These are phyloP conservation scores for Synanthedon formicaeformis DNA, from an alignment of 2,888 invertebrate genomes.

Conservation along the genomic window DNA sequence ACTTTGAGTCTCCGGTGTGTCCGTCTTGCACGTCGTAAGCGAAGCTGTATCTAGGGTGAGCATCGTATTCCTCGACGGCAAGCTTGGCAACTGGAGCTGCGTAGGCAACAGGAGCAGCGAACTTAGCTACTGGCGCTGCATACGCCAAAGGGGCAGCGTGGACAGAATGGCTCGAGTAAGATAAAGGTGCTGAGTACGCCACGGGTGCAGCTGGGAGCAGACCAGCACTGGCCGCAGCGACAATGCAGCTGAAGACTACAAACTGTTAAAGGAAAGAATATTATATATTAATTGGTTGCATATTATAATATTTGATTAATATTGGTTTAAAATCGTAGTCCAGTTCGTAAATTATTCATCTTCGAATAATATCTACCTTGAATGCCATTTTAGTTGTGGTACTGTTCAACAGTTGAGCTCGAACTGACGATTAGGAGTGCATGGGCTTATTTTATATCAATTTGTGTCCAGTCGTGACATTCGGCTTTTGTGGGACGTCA, in stretches of 20 bases:
- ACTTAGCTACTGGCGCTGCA: constrained; percentile 39
- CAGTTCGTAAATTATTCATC: too few relatives aligned
- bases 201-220: constrained; percentile 26
- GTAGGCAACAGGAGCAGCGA: constrained; percentile 17
- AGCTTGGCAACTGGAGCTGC: constrained; percentile 7
- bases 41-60: constrained; percentile 46
- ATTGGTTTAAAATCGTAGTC: too few relatives aligned
- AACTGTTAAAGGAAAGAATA: constrained; percentile 3
- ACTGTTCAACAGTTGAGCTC: constrained; percentile 28
- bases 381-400: constrained; percentile 45
- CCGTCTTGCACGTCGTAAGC: constrained; percentile 62
- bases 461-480: constrained; percentile 28
- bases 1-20: constrained; percentile 60
- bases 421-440: constrained; percentile 32
- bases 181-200: constrained; percentile 14
- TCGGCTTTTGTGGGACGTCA: constrained; percentile 35
- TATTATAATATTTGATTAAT: too few relatives aligned
- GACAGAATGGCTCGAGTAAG: constrained; percentile 11
- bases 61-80: constrained; percentile 27
- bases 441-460: constrained; percentile 39
- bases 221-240: constrained; percentile 13
- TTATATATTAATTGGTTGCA: neutral
- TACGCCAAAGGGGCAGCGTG: constrained; percentile 29
- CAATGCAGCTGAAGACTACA: constrained; percentile 15
- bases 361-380: constrained; percentile 27